phyloP scores from a whole-genome alignment of 2,888 invertebrate genomes.

The Agriopis aurantiaria region DNA sequence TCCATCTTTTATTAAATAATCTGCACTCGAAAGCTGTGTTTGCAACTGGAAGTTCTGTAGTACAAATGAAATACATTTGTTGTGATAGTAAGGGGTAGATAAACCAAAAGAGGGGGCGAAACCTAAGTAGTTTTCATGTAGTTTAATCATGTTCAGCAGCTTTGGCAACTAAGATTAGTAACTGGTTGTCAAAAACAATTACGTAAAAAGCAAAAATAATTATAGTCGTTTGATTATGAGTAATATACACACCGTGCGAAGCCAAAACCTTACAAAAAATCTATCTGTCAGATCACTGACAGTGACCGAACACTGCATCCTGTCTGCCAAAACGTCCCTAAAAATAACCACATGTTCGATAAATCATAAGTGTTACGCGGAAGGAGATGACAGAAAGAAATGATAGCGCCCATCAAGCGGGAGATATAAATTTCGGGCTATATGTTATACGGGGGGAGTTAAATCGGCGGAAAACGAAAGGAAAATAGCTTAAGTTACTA shows the following conservation, averaged over 20 bases:
- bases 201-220: too few relatives aligned
- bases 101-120: constrained; percentile 2
- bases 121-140: not conserved
- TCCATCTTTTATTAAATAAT: constrained; percentile 3
- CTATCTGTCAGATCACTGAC: constrained; percentile 22
- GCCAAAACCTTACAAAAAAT: not conserved
- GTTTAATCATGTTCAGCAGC: not conserved
- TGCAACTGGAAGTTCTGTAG: constrained; percentile 27
- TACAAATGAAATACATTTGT: constrained; percentile 37
- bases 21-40: constrained; percentile 13
- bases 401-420: constrained; percentile 33
- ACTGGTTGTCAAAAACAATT: not conserved
- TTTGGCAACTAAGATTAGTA: not conserved
- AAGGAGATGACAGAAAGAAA: constrained; percentile 29
- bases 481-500: not conserved
- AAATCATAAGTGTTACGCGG: constrained; percentile 28
- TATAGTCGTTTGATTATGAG: too few relatives aligned
- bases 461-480: not conserved
- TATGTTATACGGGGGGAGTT: constrained; percentile 17
- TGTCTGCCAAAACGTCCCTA: constrained; percentile 1
- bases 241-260: too few relatives aligned
- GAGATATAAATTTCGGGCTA: constrained; percentile 19
- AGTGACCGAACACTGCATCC: constrained; percentile 31
- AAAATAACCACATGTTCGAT: constrained; percentile 27
- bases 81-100: constrained; percentile 16